Conservation (phyloP, 2,113 vertebrate species). For the Bufo gargarizans region DNA sequence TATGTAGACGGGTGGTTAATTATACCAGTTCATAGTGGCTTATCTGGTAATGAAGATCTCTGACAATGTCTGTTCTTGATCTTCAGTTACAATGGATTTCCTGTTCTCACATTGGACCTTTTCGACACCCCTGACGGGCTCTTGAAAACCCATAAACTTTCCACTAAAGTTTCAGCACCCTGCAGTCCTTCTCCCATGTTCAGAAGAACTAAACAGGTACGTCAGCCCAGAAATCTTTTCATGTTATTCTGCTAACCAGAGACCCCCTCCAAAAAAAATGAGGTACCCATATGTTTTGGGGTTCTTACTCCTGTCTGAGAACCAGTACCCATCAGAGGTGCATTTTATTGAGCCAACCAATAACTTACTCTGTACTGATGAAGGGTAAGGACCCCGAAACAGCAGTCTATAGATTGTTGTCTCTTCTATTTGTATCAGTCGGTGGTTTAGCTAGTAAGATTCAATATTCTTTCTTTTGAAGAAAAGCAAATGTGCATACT, state of each 20-base stretch:
- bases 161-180: conserved; percentile 85
- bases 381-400: no score
- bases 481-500: no score
- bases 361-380: no score
- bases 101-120: conserved; percentile 86
- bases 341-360: no score
- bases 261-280: no score
- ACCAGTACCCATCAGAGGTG: no score
- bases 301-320: no score
- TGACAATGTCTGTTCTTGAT: conserved; percentile 45
- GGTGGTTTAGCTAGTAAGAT: no score
- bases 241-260: background rate
- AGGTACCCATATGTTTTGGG: no score
- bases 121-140: conserved; percentile 85
- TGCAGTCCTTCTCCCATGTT: conserved; percentile 94
- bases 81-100: conserved; percentile 92
- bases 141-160: conserved; percentile 73
- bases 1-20: background rate
- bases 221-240: background rate
- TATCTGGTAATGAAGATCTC: background rate
- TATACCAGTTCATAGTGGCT: background rate
- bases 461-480: no score
- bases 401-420: no score
- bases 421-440: no score
- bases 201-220: conserved; percentile 96